These are phyloP conservation scores for Notospermus geniculatus DNA, from an alignment of 1,140 invertebrate genomes.

Conservation along the genomic window DNA sequence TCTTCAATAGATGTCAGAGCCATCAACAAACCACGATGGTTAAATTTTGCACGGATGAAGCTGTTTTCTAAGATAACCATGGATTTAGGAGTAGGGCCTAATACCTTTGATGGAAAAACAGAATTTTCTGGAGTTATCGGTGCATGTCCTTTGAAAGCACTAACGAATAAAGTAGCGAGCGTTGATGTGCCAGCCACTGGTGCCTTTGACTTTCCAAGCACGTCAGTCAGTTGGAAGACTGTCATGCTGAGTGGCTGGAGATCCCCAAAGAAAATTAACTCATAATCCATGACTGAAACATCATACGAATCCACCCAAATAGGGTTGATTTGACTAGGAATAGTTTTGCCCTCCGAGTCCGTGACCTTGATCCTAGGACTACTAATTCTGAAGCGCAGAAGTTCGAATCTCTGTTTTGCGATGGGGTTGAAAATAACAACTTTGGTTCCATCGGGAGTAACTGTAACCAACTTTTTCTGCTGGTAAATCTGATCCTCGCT, in stretches of 20 bases:
- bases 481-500: background rate
- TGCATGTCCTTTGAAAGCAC: background rate
- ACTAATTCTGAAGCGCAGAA: background rate
- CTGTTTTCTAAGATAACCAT: constrained; percentile 56
- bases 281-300: constrained; percentile 57
- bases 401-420: background rate
- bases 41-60: constrained; percentile 65
- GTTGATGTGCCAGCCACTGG: background rate
- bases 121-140: background rate
- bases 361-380: background rate
- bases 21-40: constrained; percentile 50
- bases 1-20: constrained; percentile 57
- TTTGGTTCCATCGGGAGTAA: constrained; percentile 23
- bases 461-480: background rate
- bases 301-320: constrained; percentile 63
- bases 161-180: background rate
- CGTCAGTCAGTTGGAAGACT: background rate
- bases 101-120: background rate
- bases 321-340: constrained; percentile 75
- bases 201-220: background rate
- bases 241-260: background rate
- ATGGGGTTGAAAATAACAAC: constrained; percentile 80
- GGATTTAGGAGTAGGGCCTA: constrained; percentile 58
- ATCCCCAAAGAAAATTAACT: constrained; percentile 75
- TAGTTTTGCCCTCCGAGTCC: constrained; percentile 56